These are phyloP conservation scores for Alethe diademata DNA, from an alignment of 2,113 vertebrate genomes.

Conservation along the genomic window DNA sequence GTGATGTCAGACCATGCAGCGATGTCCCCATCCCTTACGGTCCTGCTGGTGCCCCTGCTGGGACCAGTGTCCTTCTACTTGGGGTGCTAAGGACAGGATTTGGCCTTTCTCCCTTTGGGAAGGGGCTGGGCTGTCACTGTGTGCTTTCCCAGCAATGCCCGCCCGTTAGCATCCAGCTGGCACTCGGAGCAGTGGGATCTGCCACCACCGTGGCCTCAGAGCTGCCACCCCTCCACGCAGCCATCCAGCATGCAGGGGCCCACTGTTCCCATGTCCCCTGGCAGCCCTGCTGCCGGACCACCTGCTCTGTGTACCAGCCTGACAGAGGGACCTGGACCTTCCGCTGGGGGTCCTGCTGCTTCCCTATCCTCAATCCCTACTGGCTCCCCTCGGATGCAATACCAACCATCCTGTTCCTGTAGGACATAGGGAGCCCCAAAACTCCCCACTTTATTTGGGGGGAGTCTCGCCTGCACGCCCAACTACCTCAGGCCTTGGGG, in stretches of 20 bases:
- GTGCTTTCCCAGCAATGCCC: background rate
- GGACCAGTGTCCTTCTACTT: background rate
- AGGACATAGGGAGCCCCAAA: background rate
- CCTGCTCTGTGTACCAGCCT: fast-evolving
- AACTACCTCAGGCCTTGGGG: conserved; percentile 76
- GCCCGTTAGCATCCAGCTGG: fast-evolving
- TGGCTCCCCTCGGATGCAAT: background rate
- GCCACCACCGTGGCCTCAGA: background rate
- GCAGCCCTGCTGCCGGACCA: background rate
- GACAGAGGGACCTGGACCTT: background rate
- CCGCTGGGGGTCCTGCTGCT: background rate
- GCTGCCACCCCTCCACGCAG: background rate
- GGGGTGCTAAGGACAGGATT: background rate
- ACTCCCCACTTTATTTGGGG: background rate
- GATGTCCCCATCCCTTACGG: fast-evolving
- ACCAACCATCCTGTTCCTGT: background rate
- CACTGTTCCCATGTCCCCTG: fast-evolving
- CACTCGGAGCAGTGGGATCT: background rate
- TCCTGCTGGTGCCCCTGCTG: background rate
- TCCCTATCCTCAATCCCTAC: fast-evolving
- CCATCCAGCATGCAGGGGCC: fast-evolving
- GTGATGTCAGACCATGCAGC: background rate
- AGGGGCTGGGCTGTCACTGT: background rate
- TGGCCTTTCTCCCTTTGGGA: background rate
- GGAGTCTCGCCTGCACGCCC: conserved; percentile 5